These are phyloP conservation scores for Labrus mixtus DNA, from an alignment of 2,113 vertebrate species.

Conservation along the genomic window DNA sequence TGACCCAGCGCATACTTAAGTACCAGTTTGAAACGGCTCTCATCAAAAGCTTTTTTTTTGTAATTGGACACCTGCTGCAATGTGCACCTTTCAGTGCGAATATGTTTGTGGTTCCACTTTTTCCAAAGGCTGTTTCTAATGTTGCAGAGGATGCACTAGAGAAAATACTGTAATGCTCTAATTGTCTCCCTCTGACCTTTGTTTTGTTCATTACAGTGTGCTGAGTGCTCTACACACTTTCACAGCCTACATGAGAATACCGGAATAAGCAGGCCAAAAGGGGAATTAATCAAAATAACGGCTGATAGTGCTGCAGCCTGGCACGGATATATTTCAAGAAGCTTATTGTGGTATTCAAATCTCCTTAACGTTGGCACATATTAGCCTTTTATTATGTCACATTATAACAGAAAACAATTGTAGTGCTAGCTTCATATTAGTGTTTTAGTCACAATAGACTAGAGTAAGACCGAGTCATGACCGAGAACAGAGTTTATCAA, in stretches of 20 bases:
- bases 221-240: conserved; percentile 49
- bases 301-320: conserved; percentile 20
- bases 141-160: conserved; percentile 52
- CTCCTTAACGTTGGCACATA: conserved; percentile 7
- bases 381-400: no score
- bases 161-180: conserved; percentile 66
- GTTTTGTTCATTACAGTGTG: conserved; percentile 64
- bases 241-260: conserved; percentile 47
- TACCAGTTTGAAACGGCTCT: conserved; percentile 62
- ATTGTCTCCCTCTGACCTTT: conserved; percentile 79
- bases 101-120: conserved; percentile 53
- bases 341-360: conserved; percentile 23
- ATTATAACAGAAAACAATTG: no score
- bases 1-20: conserved; percentile 71
- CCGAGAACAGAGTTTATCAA: no score
- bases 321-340: conserved; percentile 14
- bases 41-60: conserved; percentile 65
- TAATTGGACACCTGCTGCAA: conserved; percentile 63
- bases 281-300: conserved; percentile 60
- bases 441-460: no score
- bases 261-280: conserved; percentile 37
- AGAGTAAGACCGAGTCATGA: no score
- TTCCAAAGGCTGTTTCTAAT: conserved; percentile 51
- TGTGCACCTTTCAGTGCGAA: conserved; percentile 67
- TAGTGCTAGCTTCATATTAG: no score